A percentile compares a stretch with the other conserved stretches of the same genome.
Conservation (phyloP, 2,113 vertebrate genomes). For the Chroicocephalus ridibundus region DNA sequence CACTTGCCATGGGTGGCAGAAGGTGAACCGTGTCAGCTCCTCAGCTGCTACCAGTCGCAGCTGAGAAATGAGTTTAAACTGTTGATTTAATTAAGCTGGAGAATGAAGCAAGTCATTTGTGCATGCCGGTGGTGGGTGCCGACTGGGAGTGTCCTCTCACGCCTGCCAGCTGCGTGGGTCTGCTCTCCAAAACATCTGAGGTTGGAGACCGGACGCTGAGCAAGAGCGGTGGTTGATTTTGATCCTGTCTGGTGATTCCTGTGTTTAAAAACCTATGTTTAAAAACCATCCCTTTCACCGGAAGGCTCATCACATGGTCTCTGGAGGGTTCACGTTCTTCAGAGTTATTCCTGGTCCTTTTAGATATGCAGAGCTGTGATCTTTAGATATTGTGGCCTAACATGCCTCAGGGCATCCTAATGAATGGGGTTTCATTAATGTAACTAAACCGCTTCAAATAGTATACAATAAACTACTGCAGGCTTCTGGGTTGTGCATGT, state of each 20-base stretch:
- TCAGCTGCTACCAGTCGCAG: not conserved
- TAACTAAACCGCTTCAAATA: not conserved
- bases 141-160: not conserved
- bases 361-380: not conserved
- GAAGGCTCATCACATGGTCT: not conserved
- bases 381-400: not conserved
- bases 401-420: not conserved
- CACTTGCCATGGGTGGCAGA: not conserved
- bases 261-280: not conserved
- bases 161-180: not conserved
- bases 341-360: not conserved
- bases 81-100: not conserved
- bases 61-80: slow-evolving; percentile 1
- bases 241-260: not conserved
- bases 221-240: not conserved
- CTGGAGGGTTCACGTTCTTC: not conserved
- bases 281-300: not conserved
- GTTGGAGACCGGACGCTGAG: not conserved
- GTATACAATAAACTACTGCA: not conserved
- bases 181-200: not conserved
- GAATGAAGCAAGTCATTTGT: not conserved
- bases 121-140: not conserved
- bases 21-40: not conserved
- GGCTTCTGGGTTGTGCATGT: rapidly evolving
- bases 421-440: slow-evolving; percentile 1